Conservation (phyloP, 2,113 vertebrate species). For the Hippocampus zosterae region DNA sequence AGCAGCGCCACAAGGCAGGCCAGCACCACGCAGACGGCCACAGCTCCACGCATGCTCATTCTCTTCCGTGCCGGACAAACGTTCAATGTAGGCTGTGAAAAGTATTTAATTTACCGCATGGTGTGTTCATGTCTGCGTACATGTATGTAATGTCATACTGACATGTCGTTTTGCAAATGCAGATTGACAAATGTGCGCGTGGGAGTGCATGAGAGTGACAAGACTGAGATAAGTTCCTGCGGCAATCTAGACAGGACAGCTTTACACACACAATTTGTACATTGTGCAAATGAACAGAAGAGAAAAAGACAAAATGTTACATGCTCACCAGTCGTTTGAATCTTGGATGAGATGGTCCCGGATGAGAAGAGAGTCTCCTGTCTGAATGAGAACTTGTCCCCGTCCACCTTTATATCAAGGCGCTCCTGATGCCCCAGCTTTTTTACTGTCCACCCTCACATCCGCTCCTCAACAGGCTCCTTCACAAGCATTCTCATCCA, state of each 20-base stretch:
- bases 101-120: background rate
- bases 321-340: constrained; percentile 51
- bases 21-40: constrained; percentile 62
- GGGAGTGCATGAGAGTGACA: constrained; percentile 11
- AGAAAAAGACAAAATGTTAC: constrained; percentile 10
- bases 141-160: background rate
- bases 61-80: constrained; percentile 31
- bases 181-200: constrained; percentile 30
- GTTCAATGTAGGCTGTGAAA: background rate
- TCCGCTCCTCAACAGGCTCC: constrained; percentile 49
- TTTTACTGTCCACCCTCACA: constrained; percentile 58
- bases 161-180: constrained; percentile 31
- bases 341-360: constrained; percentile 25
- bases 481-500: constrained; percentile 34
- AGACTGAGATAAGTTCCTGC: constrained; percentile 25
- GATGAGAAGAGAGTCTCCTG: constrained; percentile 37
- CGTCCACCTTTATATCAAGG: constrained; percentile 59
- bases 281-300: background rate
- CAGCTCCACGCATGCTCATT: constrained; percentile 68
- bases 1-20: constrained; percentile 64
- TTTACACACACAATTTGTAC: constrained; percentile 8
- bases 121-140: no score
- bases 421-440: constrained; percentile 33
- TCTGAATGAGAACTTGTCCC: constrained; percentile 41
- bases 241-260: constrained; percentile 9